Conservation (phyloP, 1,140 invertebrate species). For the Rhagoletis zephyria region DNA sequence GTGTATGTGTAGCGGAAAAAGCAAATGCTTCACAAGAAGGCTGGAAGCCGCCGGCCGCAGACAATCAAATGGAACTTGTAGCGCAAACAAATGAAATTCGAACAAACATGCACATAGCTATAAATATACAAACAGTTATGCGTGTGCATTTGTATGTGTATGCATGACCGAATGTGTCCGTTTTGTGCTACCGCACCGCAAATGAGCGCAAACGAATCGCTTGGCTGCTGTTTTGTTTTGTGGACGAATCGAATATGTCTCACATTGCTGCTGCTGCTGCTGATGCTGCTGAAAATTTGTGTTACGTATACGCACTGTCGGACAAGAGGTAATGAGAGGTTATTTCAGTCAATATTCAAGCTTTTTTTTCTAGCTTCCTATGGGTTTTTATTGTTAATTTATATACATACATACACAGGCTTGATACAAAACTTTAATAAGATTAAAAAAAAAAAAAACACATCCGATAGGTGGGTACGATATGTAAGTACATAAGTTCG, state of each 20-base stretch:
- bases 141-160: too few species aligned
- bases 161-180: neutral
- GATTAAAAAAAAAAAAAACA: too few species aligned
- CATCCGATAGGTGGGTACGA: too few species aligned
- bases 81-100: constrained; percentile 23
- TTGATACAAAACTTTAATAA: too few species aligned
- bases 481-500: too few species aligned
- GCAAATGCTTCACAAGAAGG: neutral
- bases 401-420: too few species aligned
- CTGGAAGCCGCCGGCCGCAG: neutral
- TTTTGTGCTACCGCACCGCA: neutral
- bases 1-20: neutral
- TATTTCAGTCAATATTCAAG: too few species aligned
- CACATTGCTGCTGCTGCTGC: neutral
- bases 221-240: neutral
- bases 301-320: too few species aligned
- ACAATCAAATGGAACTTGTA: constrained; percentile 46
- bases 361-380: too few species aligned
- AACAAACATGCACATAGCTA: neutral
- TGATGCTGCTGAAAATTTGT: neutral
- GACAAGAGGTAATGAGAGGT: too few species aligned
- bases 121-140: neutral
- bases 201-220: constrained; percentile 16
- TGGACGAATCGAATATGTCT: neutral
- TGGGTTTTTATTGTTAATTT: too few species aligned